A percentile compares a stretch with the other conserved stretches of the same genome.
These are phyloP conservation scores for Taphrorychus bicolor DNA, from an alignment of 2,888 invertebrate genomes.

Conservation along the genomic window DNA sequence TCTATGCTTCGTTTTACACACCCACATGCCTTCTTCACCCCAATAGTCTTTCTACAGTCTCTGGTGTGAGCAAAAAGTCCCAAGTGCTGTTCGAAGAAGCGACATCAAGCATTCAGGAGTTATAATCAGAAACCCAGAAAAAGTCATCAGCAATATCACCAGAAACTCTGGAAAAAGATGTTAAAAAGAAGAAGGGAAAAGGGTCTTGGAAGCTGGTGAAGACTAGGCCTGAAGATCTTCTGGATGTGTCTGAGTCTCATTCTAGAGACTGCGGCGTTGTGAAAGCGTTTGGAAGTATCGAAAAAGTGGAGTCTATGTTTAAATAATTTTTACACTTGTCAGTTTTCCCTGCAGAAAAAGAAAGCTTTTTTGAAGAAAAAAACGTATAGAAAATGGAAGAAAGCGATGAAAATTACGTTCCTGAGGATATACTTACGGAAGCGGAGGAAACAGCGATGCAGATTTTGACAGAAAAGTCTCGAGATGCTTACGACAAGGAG, in stretches of 20 bases:
- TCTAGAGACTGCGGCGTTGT: conserved; percentile 65
- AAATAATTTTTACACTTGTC: too few species aligned
- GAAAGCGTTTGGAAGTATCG: conserved; percentile 48
- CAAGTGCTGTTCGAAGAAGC: too few species aligned
- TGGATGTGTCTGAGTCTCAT: conserved; percentile 83
- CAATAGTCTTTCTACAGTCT: neutral
- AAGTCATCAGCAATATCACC: conserved; percentile 7
- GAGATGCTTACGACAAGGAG: too few species aligned
- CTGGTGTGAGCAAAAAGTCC: neutral
- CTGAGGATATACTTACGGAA: too few species aligned
- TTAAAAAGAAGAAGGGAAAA: conserved; percentile 61
- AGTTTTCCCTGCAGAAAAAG: too few species aligned
- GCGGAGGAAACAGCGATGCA: too few species aligned
- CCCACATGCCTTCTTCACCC: conserved; percentile 55
- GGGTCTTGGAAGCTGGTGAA: conserved; percentile 80
- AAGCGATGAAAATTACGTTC: too few species aligned
- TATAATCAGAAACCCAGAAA: neutral
- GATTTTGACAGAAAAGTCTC: too few species aligned
- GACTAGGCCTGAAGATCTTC: conserved; percentile 70
- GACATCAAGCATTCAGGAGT: neutral
- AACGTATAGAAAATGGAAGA: too few species aligned
- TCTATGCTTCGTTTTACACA: conserved; percentile 64
- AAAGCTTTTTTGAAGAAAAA: too few species aligned
- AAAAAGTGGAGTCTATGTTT: conserved; percentile 46
- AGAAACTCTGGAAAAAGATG: too few species aligned